Evolutionary conservation across 2,797 vertebrate genomes (phyloP).

Genomic region (Mycteria americana): DNA sequence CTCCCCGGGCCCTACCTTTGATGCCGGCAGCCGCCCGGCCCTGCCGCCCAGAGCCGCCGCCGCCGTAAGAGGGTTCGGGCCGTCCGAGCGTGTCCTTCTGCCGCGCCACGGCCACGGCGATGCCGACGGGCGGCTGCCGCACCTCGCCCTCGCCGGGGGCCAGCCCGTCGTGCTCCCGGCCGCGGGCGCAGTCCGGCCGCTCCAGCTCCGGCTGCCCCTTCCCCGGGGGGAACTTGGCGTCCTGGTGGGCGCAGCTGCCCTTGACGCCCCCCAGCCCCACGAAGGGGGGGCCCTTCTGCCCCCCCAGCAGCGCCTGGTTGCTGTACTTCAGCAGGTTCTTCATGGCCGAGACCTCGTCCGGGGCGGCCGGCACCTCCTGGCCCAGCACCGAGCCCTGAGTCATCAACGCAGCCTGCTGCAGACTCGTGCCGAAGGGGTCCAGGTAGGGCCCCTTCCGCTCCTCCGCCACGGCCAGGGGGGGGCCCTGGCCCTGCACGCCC

Average conservation of each 20-base stretch:
- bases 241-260: slow-evolving; percentile 88
- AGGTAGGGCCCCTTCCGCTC: slow-evolving; percentile 86
- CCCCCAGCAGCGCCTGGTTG: slow-evolving; percentile 87
- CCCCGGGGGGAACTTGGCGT: slow-evolving; percentile 77
- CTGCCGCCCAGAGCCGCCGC: slow-evolving; percentile 74
- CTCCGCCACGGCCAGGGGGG: slow-evolving; percentile 71
- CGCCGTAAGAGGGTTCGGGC: slow-evolving; percentile 73
- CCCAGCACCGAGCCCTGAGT: slow-evolving; percentile 69
- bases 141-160: slow-evolving; percentile 87
- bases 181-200: slow-evolving; percentile 85
- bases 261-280: slow-evolving; percentile 87
- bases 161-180: slow-evolving; percentile 79
- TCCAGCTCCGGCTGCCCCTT: slow-evolving; percentile 83
- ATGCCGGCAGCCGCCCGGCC: slow-evolving; percentile 70
- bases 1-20: slow-evolving; percentile 61
- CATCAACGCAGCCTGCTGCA: slow-evolving; percentile 74
- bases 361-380: slow-evolving; percentile 72
- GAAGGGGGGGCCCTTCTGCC: slow-evolving; percentile 89
- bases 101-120: slow-evolving; percentile 91
- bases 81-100: slow-evolving; percentile 89
- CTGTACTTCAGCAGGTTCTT: slow-evolving; percentile 95
- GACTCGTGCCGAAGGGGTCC: slow-evolving; percentile 80
- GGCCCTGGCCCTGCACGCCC: slow-evolving; percentile 75
- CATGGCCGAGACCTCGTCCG: slow-evolving; percentile 91
- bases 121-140: slow-evolving; percentile 93